Evolutionary conservation across 2,113 vertebrate genomes (phyloP).

Genomic region (Terrapene triunguis): DNA sequence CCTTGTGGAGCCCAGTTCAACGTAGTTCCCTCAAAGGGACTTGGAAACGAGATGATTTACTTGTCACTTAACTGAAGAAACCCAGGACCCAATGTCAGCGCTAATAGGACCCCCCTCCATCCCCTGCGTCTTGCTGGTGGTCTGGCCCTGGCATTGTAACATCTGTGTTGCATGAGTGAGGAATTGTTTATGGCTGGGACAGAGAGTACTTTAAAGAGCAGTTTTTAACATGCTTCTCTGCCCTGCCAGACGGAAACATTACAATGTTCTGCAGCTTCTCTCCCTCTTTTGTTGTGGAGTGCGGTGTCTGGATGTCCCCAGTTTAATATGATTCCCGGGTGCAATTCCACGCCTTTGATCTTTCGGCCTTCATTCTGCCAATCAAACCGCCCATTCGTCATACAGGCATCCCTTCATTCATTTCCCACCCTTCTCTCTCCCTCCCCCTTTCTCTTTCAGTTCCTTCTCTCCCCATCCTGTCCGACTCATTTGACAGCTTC

Average conservation of each 20-base stretch:
- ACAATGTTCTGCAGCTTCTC: background rate
- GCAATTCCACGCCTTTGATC: constrained; percentile 21
- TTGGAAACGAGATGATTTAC: background rate
- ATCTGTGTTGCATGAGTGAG: background rate
- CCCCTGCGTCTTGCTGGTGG: background rate
- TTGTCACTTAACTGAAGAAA: background rate
- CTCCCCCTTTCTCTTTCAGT: background rate
- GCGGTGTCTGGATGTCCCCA: background rate
- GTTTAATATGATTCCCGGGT: background rate
- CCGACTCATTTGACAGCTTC: background rate
- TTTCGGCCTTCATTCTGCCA: background rate
- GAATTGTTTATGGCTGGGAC: background rate
- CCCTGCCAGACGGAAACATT: fast-evolving
- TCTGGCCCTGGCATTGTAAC: background rate
- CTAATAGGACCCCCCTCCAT: background rate
- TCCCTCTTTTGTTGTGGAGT: background rate
- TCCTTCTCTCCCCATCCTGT: background rate
- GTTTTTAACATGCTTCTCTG: background rate
- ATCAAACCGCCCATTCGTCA: background rate
- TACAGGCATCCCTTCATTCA: background rate
- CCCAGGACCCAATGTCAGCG: background rate
- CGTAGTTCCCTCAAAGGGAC: background rate
- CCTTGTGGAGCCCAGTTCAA: background rate
- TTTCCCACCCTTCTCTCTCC: constrained; percentile 45
- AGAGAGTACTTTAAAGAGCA: background rate